These are phyloP conservation scores for Erebia ligea DNA, from an alignment of 2,888 invertebrate genomes.

Conservation along the genomic window DNA sequence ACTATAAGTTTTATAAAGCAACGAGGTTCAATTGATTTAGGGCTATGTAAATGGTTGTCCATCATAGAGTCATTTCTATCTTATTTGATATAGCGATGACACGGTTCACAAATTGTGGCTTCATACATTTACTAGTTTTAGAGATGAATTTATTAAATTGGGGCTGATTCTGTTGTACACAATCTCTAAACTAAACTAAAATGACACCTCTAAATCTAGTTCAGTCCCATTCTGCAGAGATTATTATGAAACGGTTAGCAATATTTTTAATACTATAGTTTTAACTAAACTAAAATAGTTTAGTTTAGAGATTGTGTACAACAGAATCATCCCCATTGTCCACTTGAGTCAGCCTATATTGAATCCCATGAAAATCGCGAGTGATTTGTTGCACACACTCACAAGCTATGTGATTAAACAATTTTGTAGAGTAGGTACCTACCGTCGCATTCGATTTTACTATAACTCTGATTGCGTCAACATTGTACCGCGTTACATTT, in stretches of 20 bases:
- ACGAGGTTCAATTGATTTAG: slow-evolving; percentile 52
- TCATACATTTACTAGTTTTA: background rate
- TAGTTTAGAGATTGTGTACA: too few species aligned
- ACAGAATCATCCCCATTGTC: too few species aligned
- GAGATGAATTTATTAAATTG: too few species aligned
- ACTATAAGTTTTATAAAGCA: slow-evolving; percentile 47
- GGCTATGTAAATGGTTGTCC: slow-evolving; percentile 40
- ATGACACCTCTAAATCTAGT: too few species aligned
- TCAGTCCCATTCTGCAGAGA: too few species aligned
- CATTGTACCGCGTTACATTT: slow-evolving; percentile 59
- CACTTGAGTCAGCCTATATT: slow-evolving; percentile 16
- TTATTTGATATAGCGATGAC: slow-evolving; percentile 15
- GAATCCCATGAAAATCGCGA: slow-evolving; percentile 26
- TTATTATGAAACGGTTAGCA: too few species aligned
- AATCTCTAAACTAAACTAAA: too few species aligned
- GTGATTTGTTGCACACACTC: slow-evolving; percentile 27
- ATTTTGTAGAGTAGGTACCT: slow-evolving; percentile 22
- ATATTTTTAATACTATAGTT: too few species aligned
- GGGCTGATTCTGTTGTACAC: too few species aligned
- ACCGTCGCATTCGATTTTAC: slow-evolving; percentile 22
- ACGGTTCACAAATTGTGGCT: slow-evolving; percentile 45
- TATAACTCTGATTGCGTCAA: slow-evolving; percentile 38
- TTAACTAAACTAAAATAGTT: too few species aligned
- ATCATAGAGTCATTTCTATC: slow-evolving; percentile 1
- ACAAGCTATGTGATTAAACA: slow-evolving; percentile 29